Evolutionary conservation across 2,888 invertebrate genomes (phyloP).

Genomic region (Acrocyrtus sp.): DNA sequence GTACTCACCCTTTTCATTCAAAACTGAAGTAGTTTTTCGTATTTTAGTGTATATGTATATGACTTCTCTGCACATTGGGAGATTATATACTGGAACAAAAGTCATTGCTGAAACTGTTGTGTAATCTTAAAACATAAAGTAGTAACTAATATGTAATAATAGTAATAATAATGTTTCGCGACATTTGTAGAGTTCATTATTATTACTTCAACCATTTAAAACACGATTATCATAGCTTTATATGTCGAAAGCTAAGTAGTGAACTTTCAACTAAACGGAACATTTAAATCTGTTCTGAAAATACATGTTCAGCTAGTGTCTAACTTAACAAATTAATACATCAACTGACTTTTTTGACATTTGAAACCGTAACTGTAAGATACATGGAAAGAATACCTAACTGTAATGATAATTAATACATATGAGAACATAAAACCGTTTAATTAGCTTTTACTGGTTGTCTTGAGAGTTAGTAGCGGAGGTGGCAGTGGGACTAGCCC

Average conservation of each 20-base stretch:
- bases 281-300: too few species aligned
- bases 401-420: constrained; percentile 26
- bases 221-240: constrained; percentile 44
- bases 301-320: not conserved
- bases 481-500: constrained; percentile 44
- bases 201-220: constrained; percentile 16
- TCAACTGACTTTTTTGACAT: constrained; percentile 14
- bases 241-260: too few species aligned
- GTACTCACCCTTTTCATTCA: constrained; percentile 49
- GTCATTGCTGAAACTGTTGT: too few species aligned
- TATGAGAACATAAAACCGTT: constrained; percentile 28
- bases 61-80: constrained; percentile 44
- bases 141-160: too few species aligned
- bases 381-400: constrained; percentile 33
- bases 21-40: constrained; percentile 31
- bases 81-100: constrained; percentile 45
- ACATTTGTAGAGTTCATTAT: too few species aligned
- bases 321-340: constrained; percentile 36
- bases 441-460: constrained; percentile 40
- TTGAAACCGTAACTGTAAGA: constrained; percentile 23
- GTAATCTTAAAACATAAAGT: too few species aligned
- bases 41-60: constrained; percentile 16
- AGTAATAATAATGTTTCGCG: too few species aligned
- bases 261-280: constrained; percentile 14
- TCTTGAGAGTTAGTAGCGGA: constrained; percentile 40